phyloP scores from a whole-genome alignment of 2,888 invertebrate species.

The Stramonita haemastoma region DNA sequence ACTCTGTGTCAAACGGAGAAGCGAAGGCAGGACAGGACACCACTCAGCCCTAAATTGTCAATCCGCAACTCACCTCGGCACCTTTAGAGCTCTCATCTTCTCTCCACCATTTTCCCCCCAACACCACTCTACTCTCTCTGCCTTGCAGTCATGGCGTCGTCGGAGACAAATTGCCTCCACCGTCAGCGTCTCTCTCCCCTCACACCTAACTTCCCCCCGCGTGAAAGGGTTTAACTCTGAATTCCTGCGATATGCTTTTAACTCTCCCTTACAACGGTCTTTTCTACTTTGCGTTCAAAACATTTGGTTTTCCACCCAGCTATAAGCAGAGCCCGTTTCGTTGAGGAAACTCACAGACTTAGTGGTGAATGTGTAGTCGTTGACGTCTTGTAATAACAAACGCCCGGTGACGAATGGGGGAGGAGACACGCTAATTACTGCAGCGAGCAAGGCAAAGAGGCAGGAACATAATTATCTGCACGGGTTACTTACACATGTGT shows the following conservation, averaged over 20 bases:
- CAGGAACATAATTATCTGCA: background rate
- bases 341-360: constrained; percentile 36
- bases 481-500: background rate
- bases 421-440: constrained; percentile 15
- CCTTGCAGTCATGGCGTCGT: background rate
- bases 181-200: too few species aligned
- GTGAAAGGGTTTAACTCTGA: constrained; percentile 45
- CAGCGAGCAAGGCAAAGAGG: background rate
- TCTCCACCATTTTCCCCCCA: background rate
- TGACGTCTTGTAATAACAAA: constrained; percentile 34
- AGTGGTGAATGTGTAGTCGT: background rate
- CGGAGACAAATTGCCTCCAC: constrained; percentile 37
- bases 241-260: constrained; percentile 44
- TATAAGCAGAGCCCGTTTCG: background rate
- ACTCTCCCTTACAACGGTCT: constrained; percentile 36
- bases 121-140: too few species aligned
- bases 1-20: constrained; percentile 24
- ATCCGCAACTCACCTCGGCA: background rate
- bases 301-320: constrained; percentile 14
- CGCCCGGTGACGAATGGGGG: background rate
- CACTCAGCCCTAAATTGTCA: constrained; percentile 29
- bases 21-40: constrained; percentile 8
- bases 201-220: constrained; percentile 32
- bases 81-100: background rate
- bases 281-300: constrained; percentile 36